A percentile compares a stretch with the other conserved stretches of the same genome.
Evolutionary conservation across 2,888 invertebrate species (phyloP).

Genomic region (Caenorhabditis sp.): DNA sequence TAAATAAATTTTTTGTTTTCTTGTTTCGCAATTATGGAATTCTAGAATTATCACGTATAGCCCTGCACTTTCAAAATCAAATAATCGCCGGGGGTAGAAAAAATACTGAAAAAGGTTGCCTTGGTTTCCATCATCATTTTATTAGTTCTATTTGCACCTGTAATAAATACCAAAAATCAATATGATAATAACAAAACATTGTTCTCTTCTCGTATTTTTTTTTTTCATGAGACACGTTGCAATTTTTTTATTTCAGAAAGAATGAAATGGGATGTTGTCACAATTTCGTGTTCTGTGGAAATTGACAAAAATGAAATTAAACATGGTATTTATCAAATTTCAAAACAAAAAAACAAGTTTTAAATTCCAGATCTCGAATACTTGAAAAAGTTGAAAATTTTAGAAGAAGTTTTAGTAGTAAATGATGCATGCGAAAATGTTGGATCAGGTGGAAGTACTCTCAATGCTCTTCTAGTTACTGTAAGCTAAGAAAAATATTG

Average conservation of each 20-base stretch:
- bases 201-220: no score
- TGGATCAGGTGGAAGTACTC: constrained; percentile 73
- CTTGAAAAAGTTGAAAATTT: background rate
- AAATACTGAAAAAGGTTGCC: no score
- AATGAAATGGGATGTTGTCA: constrained; percentile 35
- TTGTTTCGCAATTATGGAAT: no score
- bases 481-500: constrained; percentile 12
- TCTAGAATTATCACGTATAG: no score
- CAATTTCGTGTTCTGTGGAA: constrained; percentile 14
- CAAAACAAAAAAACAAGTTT: background rate
- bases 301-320: constrained; percentile 10
- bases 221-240: background rate
- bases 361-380: constrained; percentile 13
- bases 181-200: no score
- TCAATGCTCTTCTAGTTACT: constrained; percentile 74
- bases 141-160: no score
- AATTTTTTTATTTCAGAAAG: background rate
- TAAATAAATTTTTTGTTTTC: no score
- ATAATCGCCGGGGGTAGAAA: no score
- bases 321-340: constrained; percentile 3
- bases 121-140: no score
- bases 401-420: constrained; percentile 37
- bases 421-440: constrained; percentile 52
- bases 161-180: no score
- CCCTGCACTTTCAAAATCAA: no score